Evolutionary conservation across 1,140 invertebrate genomes (phyloP).

Genomic region (Temnothorax longispinosus): DNA sequence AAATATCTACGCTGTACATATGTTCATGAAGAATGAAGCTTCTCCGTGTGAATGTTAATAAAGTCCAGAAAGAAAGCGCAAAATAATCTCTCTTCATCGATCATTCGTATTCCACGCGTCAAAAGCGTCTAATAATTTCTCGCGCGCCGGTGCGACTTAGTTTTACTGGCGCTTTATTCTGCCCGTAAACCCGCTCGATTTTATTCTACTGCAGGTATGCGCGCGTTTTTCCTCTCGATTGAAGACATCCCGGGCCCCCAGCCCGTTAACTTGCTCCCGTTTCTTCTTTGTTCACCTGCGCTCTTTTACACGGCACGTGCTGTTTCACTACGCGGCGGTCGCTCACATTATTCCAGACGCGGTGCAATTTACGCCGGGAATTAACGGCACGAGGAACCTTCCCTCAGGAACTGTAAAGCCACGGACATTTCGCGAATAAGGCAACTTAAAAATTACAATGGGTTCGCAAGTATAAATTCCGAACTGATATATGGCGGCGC

Average conservation of each 20-base stretch:
- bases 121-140: conserved; percentile 68
- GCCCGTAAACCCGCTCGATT: conserved; percentile 68
- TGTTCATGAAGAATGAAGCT: neutral
- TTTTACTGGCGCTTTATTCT: conserved; percentile 70
- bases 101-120: conserved; percentile 71
- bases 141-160: conserved; percentile 53
- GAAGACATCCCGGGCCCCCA: conserved; percentile 16
- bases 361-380: conserved; percentile 62
- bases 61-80: neutral
- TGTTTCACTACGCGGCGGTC: neutral
- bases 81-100: conserved; percentile 66
- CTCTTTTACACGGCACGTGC: conserved; percentile 39
- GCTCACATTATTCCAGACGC: conserved; percentile 33
- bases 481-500: conserved; percentile 52
- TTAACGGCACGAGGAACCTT: conserved; percentile 49
- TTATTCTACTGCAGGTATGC: conserved; percentile 61
- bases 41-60: neutral
- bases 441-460: conserved; percentile 58
- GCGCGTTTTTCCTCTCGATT: conserved; percentile 54
- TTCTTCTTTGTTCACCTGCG: conserved; percentile 15
- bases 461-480: conserved; percentile 48
- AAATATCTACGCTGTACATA: neutral
- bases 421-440: conserved; percentile 42
- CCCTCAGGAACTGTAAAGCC: conserved; percentile 47
- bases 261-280: conserved; percentile 43